Percentiles rank a stretch among this genome's conserved stretches.
Conservation (phyloP, 2,888 invertebrate species). For the Hemistola chrysoprasaria region DNA sequence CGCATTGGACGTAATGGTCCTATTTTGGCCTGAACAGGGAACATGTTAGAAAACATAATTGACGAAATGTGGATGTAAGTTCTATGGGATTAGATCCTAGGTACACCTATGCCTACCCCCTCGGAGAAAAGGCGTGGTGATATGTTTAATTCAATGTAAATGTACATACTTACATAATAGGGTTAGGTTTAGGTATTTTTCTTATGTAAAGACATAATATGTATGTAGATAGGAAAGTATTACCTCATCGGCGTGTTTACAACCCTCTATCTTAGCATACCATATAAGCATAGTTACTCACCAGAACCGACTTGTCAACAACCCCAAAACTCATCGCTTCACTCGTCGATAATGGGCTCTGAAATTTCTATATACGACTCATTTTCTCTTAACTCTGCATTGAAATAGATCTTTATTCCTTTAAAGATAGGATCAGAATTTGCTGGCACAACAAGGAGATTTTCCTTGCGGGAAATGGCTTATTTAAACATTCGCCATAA, state of each 20-base stretch:
- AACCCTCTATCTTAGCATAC: conserved; percentile 43
- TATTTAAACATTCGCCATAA: conserved; percentile 12
- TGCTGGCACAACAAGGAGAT: conserved; percentile 71
- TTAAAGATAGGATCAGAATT: conserved; percentile 74
- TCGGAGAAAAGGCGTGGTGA: too few species aligned
- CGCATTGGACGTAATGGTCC: too few species aligned
- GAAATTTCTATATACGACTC: conserved; percentile 60
- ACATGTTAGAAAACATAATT: too few species aligned
- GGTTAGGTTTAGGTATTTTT: conserved; percentile 1
- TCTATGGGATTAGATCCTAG: too few species aligned
- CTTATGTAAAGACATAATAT: conserved; percentile 9
- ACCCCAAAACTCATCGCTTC: conserved; percentile 44
- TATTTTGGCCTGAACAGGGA: too few species aligned
- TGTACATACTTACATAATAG: conserved; percentile 6
- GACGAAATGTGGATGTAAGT: too few species aligned
- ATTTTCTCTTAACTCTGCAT: conserved; percentile 66
- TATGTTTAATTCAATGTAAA: too few species aligned
- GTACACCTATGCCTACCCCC: too few species aligned
- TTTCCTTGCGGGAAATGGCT: conserved; percentile 24
- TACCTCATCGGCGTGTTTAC: conserved; percentile 54
- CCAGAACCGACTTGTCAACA: conserved; percentile 53
- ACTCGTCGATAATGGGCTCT: conserved; percentile 52
- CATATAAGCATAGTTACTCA: conserved; percentile 27
- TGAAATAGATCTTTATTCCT: conserved; percentile 81
- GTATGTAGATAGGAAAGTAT: conserved; percentile 21